Percentiles rank a stretch among this genome's conserved stretches.
Evolutionary conservation across 2,113 vertebrate genomes (phyloP).

Genomic region (Ciconia maguari): DNA sequence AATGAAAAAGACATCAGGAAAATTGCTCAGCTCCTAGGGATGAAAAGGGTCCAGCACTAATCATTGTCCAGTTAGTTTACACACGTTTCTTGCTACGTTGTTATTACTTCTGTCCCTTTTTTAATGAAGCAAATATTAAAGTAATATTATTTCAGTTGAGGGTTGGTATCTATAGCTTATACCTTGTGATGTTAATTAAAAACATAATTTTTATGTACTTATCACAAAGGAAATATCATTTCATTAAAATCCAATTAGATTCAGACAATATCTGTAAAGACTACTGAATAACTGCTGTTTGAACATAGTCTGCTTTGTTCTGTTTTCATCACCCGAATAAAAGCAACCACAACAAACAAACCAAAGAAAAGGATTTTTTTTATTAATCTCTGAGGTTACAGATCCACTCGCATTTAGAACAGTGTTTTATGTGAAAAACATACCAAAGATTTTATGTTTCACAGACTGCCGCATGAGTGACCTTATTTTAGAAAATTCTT

Average conservation of each 20-base stretch:
- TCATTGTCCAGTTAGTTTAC: conserved; percentile 69
- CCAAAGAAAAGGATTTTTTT: conserved; percentile 74
- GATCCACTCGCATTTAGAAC: conserved; percentile 73
- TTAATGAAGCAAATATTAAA: conserved; percentile 91
- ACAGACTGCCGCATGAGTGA: neutral
- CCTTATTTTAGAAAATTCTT: conserved; percentile 54
- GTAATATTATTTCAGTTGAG: conserved; percentile 82
- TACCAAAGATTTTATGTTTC: conserved; percentile 61
- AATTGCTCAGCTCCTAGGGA: neutral
- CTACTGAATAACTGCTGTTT: conserved; percentile 85
- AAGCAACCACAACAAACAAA: conserved; percentile 87
- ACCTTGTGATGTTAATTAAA: conserved; percentile 97
- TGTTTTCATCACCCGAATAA: conserved; percentile 89
- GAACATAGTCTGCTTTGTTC: conserved; percentile 94
- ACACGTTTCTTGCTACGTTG: conserved; percentile 57
- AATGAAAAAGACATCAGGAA: conserved; percentile 24
- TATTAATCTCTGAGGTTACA: conserved; percentile 77
- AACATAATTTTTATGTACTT: conserved; percentile 92
- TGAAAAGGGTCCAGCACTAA: conserved; percentile 49
- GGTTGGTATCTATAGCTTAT: conserved; percentile 84
- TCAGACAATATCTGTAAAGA: conserved; percentile 85
- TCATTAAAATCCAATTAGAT: conserved; percentile 99
- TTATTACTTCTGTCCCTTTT: conserved; percentile 72
- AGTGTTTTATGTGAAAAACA: conserved; percentile 67
- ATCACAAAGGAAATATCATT: conserved; percentile 98